phyloP scores from a whole-genome alignment of 2,797 vertebrate species.

The Dicrostonyx torquatus region DNA sequence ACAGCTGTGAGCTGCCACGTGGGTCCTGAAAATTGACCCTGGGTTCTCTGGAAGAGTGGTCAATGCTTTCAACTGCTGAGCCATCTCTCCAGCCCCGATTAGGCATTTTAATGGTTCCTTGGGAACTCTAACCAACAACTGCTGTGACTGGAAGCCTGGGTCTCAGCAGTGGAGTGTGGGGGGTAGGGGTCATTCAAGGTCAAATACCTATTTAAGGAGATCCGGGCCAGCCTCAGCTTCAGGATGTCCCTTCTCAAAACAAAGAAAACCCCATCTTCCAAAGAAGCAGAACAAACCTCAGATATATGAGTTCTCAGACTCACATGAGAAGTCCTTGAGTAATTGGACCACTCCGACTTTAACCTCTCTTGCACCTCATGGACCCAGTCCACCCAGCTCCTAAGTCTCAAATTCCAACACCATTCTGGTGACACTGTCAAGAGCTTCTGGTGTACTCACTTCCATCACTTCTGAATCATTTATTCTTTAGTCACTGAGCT shows the following conservation, averaged over 20 bases:
- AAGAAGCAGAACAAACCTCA: slow-evolving; percentile 1
- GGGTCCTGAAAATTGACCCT: background rate
- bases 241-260: background rate
- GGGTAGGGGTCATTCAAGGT: background rate
- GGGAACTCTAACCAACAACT: background rate
- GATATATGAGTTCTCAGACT: background rate
- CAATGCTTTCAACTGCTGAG: background rate
- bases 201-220: background rate
- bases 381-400: background rate
- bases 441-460: background rate
- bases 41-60: background rate
- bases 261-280: background rate
- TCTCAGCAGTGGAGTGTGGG: background rate
- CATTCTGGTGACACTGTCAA: background rate
- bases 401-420: background rate
- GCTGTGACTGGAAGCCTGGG: background rate
- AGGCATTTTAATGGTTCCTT: background rate
- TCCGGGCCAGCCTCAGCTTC: background rate
- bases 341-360: background rate
- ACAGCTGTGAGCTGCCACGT: background rate
- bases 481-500: background rate
- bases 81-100: background rate
- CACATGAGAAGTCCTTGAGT: background rate
- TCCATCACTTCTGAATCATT: background rate
- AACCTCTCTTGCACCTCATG: background rate